Conservation (phyloP, 2,888 invertebrate species). For the Aradus depressus region DNA sequence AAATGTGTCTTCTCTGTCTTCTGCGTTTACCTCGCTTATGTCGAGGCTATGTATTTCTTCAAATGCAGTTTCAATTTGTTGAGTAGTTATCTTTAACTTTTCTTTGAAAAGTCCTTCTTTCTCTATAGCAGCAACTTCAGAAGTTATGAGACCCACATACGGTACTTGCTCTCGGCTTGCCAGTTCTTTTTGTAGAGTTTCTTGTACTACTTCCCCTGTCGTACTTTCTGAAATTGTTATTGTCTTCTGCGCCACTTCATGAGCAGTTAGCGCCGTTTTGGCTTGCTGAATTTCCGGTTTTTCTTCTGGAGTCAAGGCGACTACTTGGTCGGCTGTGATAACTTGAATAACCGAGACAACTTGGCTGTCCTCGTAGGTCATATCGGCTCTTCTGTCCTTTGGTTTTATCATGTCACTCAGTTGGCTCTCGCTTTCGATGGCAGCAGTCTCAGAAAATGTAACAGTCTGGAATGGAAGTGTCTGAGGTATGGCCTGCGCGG, state of each 20-base stretch:
- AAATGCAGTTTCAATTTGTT: conserved; percentile 31
- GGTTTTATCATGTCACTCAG: conserved; percentile 38
- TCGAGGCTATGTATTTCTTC: conserved; percentile 31
- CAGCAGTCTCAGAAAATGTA: conserved; percentile 37
- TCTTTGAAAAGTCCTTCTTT: conserved; percentile 34
- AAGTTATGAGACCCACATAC: conserved; percentile 39
- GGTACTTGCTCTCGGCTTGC: conserved; percentile 41
- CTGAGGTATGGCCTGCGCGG: conserved; percentile 37
- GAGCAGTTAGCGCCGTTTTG: conserved; percentile 29
- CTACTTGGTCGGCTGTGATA: conserved; percentile 30
- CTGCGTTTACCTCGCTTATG: conserved; percentile 29
- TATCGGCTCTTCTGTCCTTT: conserved; percentile 31
- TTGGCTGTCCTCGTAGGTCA: conserved; percentile 31
- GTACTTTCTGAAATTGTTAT: conserved; percentile 39
- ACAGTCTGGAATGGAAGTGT: conserved; percentile 37
- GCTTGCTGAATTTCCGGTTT: conserved; percentile 30
- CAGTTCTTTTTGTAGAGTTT: conserved; percentile 36
- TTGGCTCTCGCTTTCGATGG: conserved; percentile 38
- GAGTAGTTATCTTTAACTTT: conserved; percentile 24
- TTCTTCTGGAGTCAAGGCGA: conserved; percentile 26
- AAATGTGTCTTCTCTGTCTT: conserved; percentile 30
- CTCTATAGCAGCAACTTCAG: conserved; percentile 37
- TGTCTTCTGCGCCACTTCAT: conserved; percentile 30
- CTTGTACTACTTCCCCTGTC: conserved; percentile 33
- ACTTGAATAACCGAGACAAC: conserved; percentile 31